Conservation (phyloP, 2,797 vertebrate species). For the Ataeniobius toweri region DNA sequence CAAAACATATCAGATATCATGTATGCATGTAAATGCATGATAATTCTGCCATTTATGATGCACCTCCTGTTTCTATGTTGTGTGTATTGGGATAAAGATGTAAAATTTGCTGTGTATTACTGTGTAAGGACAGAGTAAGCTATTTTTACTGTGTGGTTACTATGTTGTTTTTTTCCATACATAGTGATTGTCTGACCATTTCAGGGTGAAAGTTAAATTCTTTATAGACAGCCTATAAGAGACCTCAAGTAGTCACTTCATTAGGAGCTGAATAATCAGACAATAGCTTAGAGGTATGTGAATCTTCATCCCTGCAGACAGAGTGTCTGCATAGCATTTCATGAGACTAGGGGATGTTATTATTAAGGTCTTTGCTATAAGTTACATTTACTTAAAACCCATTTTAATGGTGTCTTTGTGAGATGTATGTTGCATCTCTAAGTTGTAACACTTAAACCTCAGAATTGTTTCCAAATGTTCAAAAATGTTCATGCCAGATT, state of each 20-base stretch:
- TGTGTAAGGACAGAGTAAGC: not conserved
- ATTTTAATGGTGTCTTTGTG: not conserved
- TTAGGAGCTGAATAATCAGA: not conserved
- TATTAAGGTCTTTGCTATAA: not conserved
- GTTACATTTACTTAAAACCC: not conserved
- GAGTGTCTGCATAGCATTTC: not conserved
- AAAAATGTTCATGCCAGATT: not conserved
- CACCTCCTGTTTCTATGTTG: not conserved
- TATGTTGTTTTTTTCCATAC: not conserved
- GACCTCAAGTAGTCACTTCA: not conserved
- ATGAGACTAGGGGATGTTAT: not conserved
- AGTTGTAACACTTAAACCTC: not conserved
- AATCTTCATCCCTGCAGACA: not conserved
- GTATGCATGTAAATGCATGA: not conserved
- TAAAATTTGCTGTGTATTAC: not conserved
- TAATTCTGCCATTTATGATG: not conserved
- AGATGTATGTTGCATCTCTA: not conserved
- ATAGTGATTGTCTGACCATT: not conserved
- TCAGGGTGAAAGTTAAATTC: not conserved
- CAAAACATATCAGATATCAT: not conserved
- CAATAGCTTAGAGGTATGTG: not conserved
- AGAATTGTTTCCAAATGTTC: not conserved
- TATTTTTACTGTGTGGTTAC: not conserved
- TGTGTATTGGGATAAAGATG: not conserved
- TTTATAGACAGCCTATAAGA: not conserved